Base-by-base conservation (phyloP, 2,797 vertebrate genomes). In the Anableps anableps region DNA sequence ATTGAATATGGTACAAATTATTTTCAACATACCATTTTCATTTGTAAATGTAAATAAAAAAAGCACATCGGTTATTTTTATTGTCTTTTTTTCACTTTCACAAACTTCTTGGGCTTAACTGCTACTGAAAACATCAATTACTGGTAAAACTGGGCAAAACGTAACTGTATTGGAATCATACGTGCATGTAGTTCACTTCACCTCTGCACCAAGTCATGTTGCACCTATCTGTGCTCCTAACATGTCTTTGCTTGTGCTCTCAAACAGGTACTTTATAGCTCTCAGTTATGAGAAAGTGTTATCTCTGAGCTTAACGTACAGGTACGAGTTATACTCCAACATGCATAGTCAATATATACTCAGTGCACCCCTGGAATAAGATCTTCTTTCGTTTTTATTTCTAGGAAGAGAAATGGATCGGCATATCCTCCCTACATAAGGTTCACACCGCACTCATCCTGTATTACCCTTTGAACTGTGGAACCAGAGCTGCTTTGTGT, bases 351-450 rank as follows among this genome's bases (percentile, higher is more conserved):
- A 51, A 66, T 3, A 55, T 72, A 13, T 4, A 26, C 29, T 75
- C 58, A 43, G 4, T 23, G 11, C 1, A 36, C 72, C 0, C 66
- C 26, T 51, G 23, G n/a, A 76, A 75, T 79, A 2, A 83, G 62
- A 76, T 38, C 3, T 90, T 21, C 93, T 75, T 43, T 55, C 1
- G 50, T 90, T 31, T 77, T 45, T 48, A 21, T 55, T 34, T 83
- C 19, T 3, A 86, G 76, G 58, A 96, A 95, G 79, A 88, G 85
- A 86, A 94, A 95, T 47, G 71, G 36, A 81, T 85, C 93, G 41
- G 90, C 90, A 83, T 94, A 92, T 16, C 94, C 97, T n/a, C 97
- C 98, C 1, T 98, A 96, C 86, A 97, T 99, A 88, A 98, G 98
- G 98, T 98, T 96, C 2, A 1, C 11, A 19, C 13, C 29, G 14